A percentile compares a stretch with the other conserved stretches of the same genome.
Evolutionary conservation across 1,140 invertebrate species (phyloP).

Genomic region (Spodoptera frugiperda): DNA sequence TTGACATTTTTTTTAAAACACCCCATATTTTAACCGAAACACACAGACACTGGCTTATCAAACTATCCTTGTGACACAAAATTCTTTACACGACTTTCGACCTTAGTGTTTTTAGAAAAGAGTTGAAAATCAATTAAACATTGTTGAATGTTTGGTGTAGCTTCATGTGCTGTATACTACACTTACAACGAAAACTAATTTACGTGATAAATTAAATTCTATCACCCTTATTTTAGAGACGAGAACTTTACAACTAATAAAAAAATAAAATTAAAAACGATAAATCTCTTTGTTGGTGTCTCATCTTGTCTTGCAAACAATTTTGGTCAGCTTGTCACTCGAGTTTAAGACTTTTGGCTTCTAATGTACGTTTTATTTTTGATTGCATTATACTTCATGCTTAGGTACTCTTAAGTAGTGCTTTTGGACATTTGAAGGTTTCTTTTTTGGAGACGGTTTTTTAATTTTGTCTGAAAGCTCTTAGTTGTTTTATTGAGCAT

Average conservation of each 20-base stretch:
- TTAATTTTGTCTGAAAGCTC: no score
- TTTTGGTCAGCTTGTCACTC: slow-evolving; percentile 18
- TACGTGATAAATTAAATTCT: slow-evolving; percentile 51
- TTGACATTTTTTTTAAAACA: neutral
- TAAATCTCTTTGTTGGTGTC: slow-evolving; percentile 40
- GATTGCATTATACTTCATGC: no score
- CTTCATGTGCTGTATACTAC: neutral
- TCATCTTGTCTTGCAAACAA: slow-evolving; percentile 24
- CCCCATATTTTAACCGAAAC: slow-evolving; percentile 3
- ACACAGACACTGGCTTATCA: neutral
- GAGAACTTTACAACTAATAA: slow-evolving; percentile 24
- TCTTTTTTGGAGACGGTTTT: neutral
- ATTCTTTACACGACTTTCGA: no score
- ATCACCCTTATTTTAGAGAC: slow-evolving; percentile 45
- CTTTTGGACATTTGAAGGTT: neutral
- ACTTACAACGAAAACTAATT: slow-evolving; percentile 45
- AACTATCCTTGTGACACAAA: no score
- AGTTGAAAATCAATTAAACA: no score
- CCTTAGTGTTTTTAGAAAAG: neutral
- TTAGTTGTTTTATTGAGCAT: no score
- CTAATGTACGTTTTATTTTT: slow-evolving; percentile 18
- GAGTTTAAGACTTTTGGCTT: neutral
- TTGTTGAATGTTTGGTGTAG: no score
- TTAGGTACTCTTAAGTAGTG: no score
- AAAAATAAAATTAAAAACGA: slow-evolving; percentile 51